Base-by-base conservation (phyloP, 2,113 vertebrate genomes). In the Bubo blakistoni region DNA sequence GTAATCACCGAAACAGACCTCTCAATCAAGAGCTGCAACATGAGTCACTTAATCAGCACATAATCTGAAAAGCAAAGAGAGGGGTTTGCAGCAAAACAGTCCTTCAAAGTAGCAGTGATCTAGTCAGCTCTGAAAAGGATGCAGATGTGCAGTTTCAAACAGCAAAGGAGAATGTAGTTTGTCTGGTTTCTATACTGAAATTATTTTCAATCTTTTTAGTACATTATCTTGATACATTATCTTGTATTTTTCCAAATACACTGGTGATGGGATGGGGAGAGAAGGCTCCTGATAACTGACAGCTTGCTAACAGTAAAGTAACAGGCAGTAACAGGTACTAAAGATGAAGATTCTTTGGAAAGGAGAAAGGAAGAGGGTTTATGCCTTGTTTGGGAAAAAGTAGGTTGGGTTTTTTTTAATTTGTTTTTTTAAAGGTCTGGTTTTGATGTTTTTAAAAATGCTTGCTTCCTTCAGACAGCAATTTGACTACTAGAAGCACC, bases 21-120 rank as follows among this genome's bases (percentile, higher is more conserved):
- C 91, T 95, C 95, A 82, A 61, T 94, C 91, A 94, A 74, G 34
- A 84, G 30, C 69, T 34, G 21, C 72, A 77, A 79, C 81, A 72
- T 32, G 63, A 94, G 65, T 91, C 86, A 94, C 49, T 92, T 82
- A 38, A 83, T 59, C 79, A 88, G 27, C 19, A 72, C 30, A 51
- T 20, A 83, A 86, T 54, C 61, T 69, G 42, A 79, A 84, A 88
- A 76, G 27, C 61, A 85, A 88, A 42, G 36, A 77, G 32, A 74
- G 15, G 11, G 4, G 3, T 25, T 78, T 89, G 20, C 40, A 72
- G 65, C 36, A 78, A 81, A 92, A 52, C 14, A 89, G 36, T 52
- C 73, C 52, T 87, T 89, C 52, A 87, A 62, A 72, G 26, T 7
- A 81, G 9, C 44, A 67, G 3, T 2, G 2, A 81, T 27, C 36